Evolutionary conservation across 2,888 invertebrate species (phyloP).

Genomic region (Pristionchus fissidentatus): DNA sequence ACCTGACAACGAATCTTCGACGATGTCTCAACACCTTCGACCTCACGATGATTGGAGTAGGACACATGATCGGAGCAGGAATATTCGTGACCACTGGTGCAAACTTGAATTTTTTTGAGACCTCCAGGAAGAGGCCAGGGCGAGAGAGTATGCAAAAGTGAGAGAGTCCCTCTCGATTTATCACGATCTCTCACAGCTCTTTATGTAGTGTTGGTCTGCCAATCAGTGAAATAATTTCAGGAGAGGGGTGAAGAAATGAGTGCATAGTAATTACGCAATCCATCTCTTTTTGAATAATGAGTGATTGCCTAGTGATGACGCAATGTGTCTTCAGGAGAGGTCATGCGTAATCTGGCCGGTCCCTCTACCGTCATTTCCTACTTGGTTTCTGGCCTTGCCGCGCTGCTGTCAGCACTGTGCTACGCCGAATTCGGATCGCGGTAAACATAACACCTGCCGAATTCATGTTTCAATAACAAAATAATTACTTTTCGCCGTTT

Average conservation of each 20-base stretch:
- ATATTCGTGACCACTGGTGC: constrained; percentile 86
- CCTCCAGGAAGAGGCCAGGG: too few relatives aligned
- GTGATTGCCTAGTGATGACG: neutral
- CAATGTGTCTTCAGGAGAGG: constrained; percentile 81
- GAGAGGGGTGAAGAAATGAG: too few relatives aligned
- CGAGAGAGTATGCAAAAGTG: too few relatives aligned
- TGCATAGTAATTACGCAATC: too few relatives aligned
- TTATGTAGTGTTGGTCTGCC: too few relatives aligned
- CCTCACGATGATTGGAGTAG: constrained; percentile 88
- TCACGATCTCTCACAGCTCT: too few relatives aligned
- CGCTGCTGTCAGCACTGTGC: constrained; percentile 85
- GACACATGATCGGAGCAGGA: constrained; percentile 94
- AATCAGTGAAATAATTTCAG: too few relatives aligned
- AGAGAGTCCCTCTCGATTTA: too few relatives aligned
- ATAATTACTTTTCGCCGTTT: too few relatives aligned
- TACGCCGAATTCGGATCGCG: constrained; percentile 79
- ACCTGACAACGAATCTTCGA: constrained; percentile 51
- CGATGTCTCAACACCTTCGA: constrained; percentile 58
- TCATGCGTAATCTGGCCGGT: constrained; percentile 88
- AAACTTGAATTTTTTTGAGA: neutral
- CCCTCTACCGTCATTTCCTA: constrained; percentile 88
- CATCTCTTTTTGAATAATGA: too few relatives aligned
- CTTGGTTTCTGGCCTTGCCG: constrained; percentile 87
- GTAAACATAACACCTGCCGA: constrained; percentile 29
- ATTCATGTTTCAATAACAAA: neutral